Evolutionary conservation across 2,797 vertebrate genomes (phyloP).

Genomic region (Coreius guichenoti): DNA sequence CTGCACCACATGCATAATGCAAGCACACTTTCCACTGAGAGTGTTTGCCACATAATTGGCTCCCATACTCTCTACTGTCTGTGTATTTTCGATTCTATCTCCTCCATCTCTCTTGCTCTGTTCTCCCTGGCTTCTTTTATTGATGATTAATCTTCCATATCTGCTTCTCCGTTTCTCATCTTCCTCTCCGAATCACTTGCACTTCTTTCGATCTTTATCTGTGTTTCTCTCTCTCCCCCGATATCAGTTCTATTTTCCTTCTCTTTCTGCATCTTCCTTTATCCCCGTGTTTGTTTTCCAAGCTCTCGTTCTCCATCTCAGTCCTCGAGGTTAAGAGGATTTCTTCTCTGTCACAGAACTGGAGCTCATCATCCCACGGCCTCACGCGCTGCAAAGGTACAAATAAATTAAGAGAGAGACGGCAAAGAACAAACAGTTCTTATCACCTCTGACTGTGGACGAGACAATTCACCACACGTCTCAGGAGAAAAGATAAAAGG

Average conservation of each 20-base stretch:
- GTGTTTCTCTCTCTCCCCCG: background rate
- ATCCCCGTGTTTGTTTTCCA: background rate
- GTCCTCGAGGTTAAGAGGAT: constrained; percentile 10
- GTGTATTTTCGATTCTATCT: background rate
- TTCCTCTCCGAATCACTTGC: background rate
- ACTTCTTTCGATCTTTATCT: background rate
- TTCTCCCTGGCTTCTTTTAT: constrained; percentile 7
- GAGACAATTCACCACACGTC: background rate
- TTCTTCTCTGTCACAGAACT: background rate
- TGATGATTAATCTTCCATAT: constrained; percentile 24
- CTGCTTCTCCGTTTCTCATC: constrained; percentile 7
- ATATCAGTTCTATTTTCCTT: background rate
- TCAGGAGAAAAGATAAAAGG: background rate
- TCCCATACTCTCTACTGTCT: background rate
- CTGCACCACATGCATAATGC: constrained; percentile 2
- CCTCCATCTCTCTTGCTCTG: background rate
- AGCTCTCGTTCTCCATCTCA: background rate
- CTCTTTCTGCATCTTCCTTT: constrained; percentile 22
- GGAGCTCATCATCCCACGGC: background rate
- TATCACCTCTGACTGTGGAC: background rate
- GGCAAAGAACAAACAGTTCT: background rate
- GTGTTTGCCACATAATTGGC: background rate
- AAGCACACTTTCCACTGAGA: background rate
- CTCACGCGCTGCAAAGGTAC: background rate
- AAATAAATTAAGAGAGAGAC: background rate